Percentiles rank a stretch among this genome's conserved stretches.
Evolutionary conservation across 35 echinoderm and acorn worm species (phyloP).

Genomic region (Holothuria glaberrima): DNA sequence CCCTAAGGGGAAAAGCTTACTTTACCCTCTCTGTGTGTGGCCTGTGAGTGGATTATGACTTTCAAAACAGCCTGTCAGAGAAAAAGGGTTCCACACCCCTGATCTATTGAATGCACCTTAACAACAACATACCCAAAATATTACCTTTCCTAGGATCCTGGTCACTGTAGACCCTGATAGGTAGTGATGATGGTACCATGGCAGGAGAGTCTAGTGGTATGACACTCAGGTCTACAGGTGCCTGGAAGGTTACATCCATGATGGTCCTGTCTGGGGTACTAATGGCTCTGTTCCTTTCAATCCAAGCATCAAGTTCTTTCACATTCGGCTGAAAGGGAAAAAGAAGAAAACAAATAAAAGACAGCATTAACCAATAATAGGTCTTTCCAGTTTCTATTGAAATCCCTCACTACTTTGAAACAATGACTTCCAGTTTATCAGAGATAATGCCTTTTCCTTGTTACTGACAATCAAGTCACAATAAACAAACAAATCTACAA

Average conservation of each 20-base stretch:
- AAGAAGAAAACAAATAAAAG: background rate
- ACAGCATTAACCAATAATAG: background rate
- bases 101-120: no score
- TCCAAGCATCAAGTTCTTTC: constrained; percentile 13
- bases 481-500: no score
- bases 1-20: no score
- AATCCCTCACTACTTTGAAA: no score
- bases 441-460: no score
- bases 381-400: no score
- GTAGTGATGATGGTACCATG: constrained; percentile 76
- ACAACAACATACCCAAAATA: background rate
- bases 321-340: constrained; percentile 32
- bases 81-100: no score
- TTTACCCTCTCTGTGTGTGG: no score
- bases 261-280: constrained; percentile 92
- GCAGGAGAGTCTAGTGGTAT: constrained; percentile 56
- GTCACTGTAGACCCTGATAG: constrained; percentile 78
- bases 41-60: no score
- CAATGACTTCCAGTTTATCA: no score
- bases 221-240: constrained; percentile 54
- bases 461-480: no score
- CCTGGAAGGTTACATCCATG: constrained; percentile 82
- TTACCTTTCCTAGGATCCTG: constrained; percentile 63
- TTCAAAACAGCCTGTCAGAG: no score
- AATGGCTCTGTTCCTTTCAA: constrained; percentile 69